Evolutionary conservation across 2,888 invertebrate genomes (phyloP), one percentile per base, ranked within the genome.

Genomic region (Leptinotarsa peninsularis): DNA sequence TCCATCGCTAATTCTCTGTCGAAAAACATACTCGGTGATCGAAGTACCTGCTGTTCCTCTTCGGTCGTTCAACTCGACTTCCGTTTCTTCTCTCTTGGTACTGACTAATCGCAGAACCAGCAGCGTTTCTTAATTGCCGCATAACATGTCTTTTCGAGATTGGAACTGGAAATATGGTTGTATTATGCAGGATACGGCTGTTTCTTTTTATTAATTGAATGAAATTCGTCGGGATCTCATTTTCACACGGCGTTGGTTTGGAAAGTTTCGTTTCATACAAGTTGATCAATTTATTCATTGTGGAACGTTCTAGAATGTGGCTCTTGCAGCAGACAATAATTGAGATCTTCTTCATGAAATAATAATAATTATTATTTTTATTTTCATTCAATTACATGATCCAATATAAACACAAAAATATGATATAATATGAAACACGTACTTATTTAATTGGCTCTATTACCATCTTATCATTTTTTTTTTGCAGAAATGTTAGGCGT

Each of bases 61-160:
- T 21, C 67, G 78, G 75, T 78, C 78, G 76, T 78, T 78, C 78
- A 78, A 78, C 78, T 73, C 58, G 23, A 58, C 75, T 78, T 78
- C 78, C 78, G 78, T 63, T 76, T 76, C 75, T 74, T 69, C 70
- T 69, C 15, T 58, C 58, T 58, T 58, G 58, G 3, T 54, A 54
- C 18, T 3, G 18, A n/a, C 54, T 54, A 54, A n/a, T 18, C 54
- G 54, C 14, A 18, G 54, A 54, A 54, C 54, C 54, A 10, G 43
- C 43, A 43, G 43, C 54, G 54, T 54, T 54, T 54, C 18, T 54
- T 54, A 54, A 54, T 54, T 54, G 54, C 18, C 54, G 18, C 18
- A 54, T 54, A 54, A 58, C 23, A 58, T 23, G 21, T 58, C 58
- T 58, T 58, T 58, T 27, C 58, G 58, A 58, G 58, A 23, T 14